Evolutionary conservation across 2,113 vertebrate genomes (phyloP), one percentile per base, ranked within the genome.

Genomic region (Archilochus colubris): DNA sequence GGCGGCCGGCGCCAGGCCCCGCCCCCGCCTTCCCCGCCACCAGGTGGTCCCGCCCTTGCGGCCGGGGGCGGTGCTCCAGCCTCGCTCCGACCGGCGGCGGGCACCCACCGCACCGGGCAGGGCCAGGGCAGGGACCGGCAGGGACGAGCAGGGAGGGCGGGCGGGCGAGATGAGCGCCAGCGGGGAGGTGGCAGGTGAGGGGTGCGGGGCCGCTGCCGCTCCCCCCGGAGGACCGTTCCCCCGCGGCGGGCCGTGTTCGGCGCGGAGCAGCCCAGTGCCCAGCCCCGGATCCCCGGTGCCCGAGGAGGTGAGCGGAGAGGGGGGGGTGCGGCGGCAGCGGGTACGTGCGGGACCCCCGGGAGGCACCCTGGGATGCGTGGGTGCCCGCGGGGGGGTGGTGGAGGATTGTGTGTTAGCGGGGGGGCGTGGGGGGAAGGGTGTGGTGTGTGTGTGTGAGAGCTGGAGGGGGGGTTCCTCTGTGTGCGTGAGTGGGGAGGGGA

Each of bases 11-110:
- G 27, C 2, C 55, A 85, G 57, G 85, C 86, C 17, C 76, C 84
- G 82, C 78, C 77, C 28, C 69, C 33, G 66, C 86, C 86, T 84
- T 89, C 86, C 86, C 86, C 91, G 80, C 91, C 91, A 84, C 91
- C 91, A 88, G 91, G 91, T 88, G 91, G 91, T 61, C 84, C 91
- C 90, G 90, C 90, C 90, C 90, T 78, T 92, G 83, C 90, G 78
- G 83, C 84, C 84, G 90, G 83, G 83, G 90, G 90, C 90, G 90
- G 89, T 16, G 89, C 64, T 87, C 70, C 43, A 86, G 70, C 70
- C 89, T 86, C 63, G 57, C 43, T 87, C 63, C 63, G 57, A 82
- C 76, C 83, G 89, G 89, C 76, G 89, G 89, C 89, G 89, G 76
- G 68, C 40, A 68, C 82, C 62, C 43, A 59, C 58, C 58, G 80